phyloP scores from a whole-genome alignment of 1,140 invertebrate genomes.

The Anastrepha obliqua region DNA sequence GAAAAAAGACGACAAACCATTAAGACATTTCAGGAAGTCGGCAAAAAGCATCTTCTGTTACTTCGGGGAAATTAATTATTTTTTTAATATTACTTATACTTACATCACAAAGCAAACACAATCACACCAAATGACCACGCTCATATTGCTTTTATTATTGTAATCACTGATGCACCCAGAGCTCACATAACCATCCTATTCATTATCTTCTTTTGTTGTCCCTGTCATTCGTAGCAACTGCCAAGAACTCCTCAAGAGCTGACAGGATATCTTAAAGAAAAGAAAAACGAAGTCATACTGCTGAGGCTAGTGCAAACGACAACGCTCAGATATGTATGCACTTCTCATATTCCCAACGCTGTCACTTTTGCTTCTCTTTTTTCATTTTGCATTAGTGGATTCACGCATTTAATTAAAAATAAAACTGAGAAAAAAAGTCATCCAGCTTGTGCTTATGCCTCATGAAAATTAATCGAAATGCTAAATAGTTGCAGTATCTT shows the following conservation, averaged over 20 bases:
- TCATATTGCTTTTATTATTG: not conserved
- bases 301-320: not conserved
- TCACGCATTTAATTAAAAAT: conserved; percentile 25
- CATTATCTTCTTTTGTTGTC: not conserved
- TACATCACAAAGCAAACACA: not conserved
- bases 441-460: not conserved
- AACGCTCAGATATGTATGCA: not conserved
- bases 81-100: not conserved
- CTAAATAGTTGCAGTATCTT: not conserved
- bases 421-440: not conserved
- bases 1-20: too few relatives aligned
- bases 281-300: not conserved
- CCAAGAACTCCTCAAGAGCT: not conserved
- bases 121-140: not conserved
- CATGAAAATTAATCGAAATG: not conserved
- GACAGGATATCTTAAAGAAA: not conserved
- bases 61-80: not conserved
- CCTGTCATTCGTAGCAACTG: not conserved
- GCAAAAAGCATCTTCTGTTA: too few relatives aligned
- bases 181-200: not conserved
- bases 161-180: not conserved
- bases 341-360: conserved; percentile 11
- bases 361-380: not conserved
- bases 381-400: not conserved
- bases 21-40: too few relatives aligned